Evolutionary conservation across 53 echinoderm and acorn worm genomes (phyloP).

Genomic region (Apostichopus leukothele): DNA sequence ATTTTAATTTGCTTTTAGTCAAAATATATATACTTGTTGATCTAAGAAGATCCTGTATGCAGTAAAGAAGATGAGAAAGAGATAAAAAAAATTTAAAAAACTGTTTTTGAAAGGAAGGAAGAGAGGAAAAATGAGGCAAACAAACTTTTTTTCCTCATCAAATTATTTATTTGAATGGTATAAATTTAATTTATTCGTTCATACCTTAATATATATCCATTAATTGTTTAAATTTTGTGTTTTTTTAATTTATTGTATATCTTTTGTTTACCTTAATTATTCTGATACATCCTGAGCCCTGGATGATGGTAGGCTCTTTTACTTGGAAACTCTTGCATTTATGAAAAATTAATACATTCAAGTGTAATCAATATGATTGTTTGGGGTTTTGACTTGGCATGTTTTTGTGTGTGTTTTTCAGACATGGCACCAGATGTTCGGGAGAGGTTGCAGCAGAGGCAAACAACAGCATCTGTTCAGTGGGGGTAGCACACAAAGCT

Average conservation of each 20-base stretch:
- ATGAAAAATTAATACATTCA: too few relatives aligned
- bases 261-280: too few relatives aligned
- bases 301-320: too few relatives aligned
- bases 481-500: constrained; percentile 85
- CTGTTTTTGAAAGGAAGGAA: background rate
- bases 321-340: too few relatives aligned
- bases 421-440: constrained; percentile 96
- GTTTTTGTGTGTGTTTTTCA: constrained; percentile 17
- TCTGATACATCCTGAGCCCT: too few relatives aligned
- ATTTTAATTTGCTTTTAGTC: background rate
- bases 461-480: constrained; percentile 79
- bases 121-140: background rate
- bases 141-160: too few relatives aligned
- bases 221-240: too few relatives aligned
- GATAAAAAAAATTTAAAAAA: background rate
- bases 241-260: too few relatives aligned
- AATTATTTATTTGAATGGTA: too few relatives aligned
- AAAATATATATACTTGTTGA: background rate
- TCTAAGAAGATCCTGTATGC: background rate
- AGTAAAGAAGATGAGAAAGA: background rate
- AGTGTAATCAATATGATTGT: too few relatives aligned
- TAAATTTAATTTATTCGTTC: too few relatives aligned
- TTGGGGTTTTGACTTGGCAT: too few relatives aligned
- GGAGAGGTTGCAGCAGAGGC: constrained; percentile 92
- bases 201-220: background rate